Percentiles rank a stretch among this genome's conserved stretches.
Evolutionary conservation across 92 coral and sea anemone species (phyloP).

Genomic region (Umimayanthus kanabou): DNA sequence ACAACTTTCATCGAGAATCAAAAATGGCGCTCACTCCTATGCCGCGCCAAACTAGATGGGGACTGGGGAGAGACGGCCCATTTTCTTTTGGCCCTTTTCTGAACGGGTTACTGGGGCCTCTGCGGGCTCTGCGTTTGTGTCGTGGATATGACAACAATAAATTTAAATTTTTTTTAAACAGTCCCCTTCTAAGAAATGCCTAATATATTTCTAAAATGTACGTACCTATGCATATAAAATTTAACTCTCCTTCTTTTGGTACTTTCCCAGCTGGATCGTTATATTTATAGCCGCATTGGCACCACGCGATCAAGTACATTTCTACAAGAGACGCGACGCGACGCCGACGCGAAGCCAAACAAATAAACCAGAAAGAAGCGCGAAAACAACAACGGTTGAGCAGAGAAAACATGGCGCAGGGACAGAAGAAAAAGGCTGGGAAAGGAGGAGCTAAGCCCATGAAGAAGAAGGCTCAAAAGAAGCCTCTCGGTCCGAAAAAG

Average conservation of each 20-base stretch:
- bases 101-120: too few species aligned
- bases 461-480: slow-evolving; percentile 76
- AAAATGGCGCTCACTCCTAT: slow-evolving; percentile 45
- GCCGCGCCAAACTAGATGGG: not conserved
- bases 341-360: not conserved
- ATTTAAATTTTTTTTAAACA: not conserved
- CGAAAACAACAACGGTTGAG: slow-evolving; percentile 14
- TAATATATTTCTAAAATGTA: not conserved
- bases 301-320: slow-evolving; percentile 8
- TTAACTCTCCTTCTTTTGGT: not conserved
- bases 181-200: not conserved
- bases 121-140: too few species aligned
- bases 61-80: not conserved
- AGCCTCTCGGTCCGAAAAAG: slow-evolving; percentile 83
- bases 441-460: slow-evolving; percentile 59
- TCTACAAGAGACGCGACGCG: slow-evolving; percentile 36
- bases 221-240: not conserved
- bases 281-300: not conserved
- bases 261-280: not conserved
- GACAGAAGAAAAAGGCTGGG: slow-evolving; percentile 68
- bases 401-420: slow-evolving; percentile 77
- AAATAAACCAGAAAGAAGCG: slow-evolving; percentile 17
- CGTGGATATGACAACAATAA: not conserved
- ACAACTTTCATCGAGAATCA: not conserved
- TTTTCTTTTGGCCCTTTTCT: too few species aligned